These are phyloP conservation scores for Platalea minor DNA, from an alignment of 2,797 vertebrate species.

Conservation along the genomic window DNA sequence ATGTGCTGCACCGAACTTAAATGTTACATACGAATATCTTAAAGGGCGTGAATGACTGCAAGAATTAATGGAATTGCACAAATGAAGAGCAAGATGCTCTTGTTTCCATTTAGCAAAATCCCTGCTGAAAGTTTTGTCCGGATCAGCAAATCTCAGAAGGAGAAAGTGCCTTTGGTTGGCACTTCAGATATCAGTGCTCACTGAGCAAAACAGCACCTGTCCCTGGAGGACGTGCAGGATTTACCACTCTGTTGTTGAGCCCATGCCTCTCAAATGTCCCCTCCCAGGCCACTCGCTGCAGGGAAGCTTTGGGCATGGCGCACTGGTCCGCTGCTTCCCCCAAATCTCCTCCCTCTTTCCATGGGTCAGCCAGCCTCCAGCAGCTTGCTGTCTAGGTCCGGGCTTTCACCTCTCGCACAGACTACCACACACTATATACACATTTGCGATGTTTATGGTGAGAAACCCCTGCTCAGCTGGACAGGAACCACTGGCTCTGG, in stretches of 20 bases:
- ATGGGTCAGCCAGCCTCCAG: not conserved
- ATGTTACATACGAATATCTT: not conserved
- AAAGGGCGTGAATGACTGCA: not conserved
- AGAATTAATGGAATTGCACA: not conserved
- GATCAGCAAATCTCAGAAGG: not conserved
- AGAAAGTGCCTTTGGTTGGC: not conserved
- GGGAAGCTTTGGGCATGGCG: not conserved
- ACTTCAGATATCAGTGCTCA: not conserved
- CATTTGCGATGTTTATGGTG: not conserved
- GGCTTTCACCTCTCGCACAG: not conserved
- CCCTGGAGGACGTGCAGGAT: not conserved
- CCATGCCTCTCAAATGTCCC: not conserved
- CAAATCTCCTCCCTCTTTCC: accelerated
- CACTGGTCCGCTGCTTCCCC: not conserved
- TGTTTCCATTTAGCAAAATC: not conserved
- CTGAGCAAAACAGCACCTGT: not conserved
- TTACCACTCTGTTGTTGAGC: not conserved
- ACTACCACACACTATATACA: not conserved
- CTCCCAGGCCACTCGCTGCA: not conserved
- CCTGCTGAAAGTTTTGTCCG: not conserved
- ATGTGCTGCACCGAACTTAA: not conserved
- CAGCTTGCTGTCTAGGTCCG: not conserved
- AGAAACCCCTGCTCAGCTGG: not conserved
- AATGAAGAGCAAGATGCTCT: not conserved
- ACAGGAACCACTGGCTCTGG: not conserved